phyloP scores from a whole-genome alignment of 2,113 vertebrate species.

The Chloropsis cyanopogon region DNA sequence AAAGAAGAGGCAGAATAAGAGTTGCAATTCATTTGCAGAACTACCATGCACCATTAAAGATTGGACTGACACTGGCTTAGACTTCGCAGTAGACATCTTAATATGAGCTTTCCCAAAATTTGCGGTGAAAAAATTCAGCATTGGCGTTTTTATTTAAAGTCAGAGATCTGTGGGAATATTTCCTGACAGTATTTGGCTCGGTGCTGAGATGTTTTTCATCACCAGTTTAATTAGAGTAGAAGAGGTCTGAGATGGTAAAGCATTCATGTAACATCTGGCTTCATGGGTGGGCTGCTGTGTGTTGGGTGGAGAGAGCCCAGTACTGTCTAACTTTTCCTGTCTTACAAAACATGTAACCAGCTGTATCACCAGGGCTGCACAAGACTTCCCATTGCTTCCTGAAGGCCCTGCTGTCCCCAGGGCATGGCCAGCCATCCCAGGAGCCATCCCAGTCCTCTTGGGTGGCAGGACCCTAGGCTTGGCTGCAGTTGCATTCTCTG shows the following conservation, averaged over 20 bases:
- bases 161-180: background rate
- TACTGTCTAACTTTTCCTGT: background rate
- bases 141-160: background rate
- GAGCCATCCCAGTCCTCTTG: background rate
- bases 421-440: background rate
- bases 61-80: background rate
- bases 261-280: background rate
- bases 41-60: background rate
- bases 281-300: background rate
- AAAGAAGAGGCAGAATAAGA: background rate
- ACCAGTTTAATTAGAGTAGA: background rate
- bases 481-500: background rate
- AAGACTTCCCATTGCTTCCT: background rate
- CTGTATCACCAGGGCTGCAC: background rate
- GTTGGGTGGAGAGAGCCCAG: background rate
- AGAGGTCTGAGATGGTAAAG: background rate
- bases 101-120: background rate
- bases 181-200: background rate
- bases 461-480: background rate
- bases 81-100: background rate
- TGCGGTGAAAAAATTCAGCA: background rate
- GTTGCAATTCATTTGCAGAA: background rate
- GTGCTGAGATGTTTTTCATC: background rate
- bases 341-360: background rate
- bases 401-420: background rate